Evolutionary conservation across 2,113 vertebrate genomes (phyloP).

Genomic region (Microcebus tavaratra): DNA sequence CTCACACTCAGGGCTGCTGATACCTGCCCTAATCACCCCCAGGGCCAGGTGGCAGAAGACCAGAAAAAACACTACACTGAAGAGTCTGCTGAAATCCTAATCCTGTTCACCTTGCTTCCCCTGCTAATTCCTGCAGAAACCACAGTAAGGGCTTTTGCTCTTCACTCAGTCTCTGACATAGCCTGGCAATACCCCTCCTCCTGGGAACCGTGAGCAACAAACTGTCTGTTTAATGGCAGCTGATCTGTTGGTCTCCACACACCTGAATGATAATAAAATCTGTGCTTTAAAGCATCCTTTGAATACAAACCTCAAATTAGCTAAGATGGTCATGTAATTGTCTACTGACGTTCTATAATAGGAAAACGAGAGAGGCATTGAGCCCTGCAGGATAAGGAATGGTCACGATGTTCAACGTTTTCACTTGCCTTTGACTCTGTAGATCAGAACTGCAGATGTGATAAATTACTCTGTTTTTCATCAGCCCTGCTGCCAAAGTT

Average conservation of each 20-base stretch:
- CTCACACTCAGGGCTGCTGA: too few species aligned
- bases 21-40: neutral
- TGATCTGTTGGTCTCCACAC: neutral
- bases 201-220: too few species aligned
- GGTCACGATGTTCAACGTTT: neutral
- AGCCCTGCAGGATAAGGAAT: accelerated
- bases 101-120: accelerated
- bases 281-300: neutral
- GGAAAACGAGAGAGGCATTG: neutral
- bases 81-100: neutral
- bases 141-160: accelerated
- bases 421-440: neutral
- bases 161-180: accelerated
- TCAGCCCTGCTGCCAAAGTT: neutral
- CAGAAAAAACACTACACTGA: neutral
- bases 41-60: neutral
- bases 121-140: too few species aligned
- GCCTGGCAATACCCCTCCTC: accelerated
- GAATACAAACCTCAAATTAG: neutral
- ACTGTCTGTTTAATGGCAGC: neutral
- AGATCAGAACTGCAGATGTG: neutral
- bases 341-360: neutral
- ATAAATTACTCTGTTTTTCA: slow-evolving; percentile 5
- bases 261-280: neutral
- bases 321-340: neutral